phyloP scores from a whole-genome alignment of 2,113 vertebrate genomes.

The Sialia sialis region DNA sequence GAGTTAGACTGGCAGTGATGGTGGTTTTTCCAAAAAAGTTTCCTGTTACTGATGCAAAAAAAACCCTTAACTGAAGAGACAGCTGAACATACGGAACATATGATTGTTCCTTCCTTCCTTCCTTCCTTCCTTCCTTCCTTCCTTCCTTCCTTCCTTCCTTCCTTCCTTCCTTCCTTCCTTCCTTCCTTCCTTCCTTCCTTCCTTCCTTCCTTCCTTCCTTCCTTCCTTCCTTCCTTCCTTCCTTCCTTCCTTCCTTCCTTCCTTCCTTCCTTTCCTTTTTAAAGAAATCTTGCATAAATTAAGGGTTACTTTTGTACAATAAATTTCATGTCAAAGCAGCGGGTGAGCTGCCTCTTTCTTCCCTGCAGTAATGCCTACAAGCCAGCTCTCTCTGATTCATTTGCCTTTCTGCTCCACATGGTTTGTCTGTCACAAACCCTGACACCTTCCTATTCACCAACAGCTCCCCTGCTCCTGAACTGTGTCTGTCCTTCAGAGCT shows the following conservation, averaged over 20 bases:
- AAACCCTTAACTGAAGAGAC: fast-evolving
- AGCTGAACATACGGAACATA: not conserved
- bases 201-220: not conserved
- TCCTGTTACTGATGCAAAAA: not conserved
- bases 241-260: too few species aligned
- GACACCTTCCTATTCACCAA: not conserved
- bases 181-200: not conserved
- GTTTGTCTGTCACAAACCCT: not conserved
- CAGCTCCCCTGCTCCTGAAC: not conserved
- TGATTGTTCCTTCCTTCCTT: too few species aligned
- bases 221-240: too few species aligned
- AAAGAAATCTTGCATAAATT: not conserved
- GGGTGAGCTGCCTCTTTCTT: not conserved
- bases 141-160: not conserved
- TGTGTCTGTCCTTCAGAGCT: not conserved
- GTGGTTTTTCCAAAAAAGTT: not conserved
- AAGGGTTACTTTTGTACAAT: not conserved
- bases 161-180: not conserved
- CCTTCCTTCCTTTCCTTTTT: too few species aligned
- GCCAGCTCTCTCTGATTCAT: not conserved
- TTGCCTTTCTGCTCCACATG: not conserved
- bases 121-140: not conserved
- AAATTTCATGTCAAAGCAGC: not conserved
- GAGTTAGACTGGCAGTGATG: not conserved
- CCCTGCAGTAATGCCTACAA: not conserved